Evolutionary conservation across 2,797 vertebrate species (phyloP), one percentile per base, ranked within the genome.

Genomic region (Prionace glauca): DNA sequence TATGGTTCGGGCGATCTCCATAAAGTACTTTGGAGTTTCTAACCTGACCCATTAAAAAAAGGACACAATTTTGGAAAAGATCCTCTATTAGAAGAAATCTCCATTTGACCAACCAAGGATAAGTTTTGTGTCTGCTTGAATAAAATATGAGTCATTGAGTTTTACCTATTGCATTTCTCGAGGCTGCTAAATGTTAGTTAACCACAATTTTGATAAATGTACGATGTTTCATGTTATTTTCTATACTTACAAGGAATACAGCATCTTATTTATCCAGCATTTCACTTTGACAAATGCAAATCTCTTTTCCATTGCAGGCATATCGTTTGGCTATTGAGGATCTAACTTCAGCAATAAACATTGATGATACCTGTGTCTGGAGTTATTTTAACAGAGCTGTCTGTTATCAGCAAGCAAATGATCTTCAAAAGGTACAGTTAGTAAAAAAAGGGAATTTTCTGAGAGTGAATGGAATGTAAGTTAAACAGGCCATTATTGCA

Each of bases 371-470:
- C 50, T 97, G 96, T 79, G 96, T 96, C 71, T 95, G 97, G 96
- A 97, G 97, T 16, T 97, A 97, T 96, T 98, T 98, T 96, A 98
- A 98, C 96, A 97, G 98, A 96, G 98, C 97, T 9, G 69, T 98
- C 88, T 98, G 97, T 96, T 97, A 97, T 84, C 97, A 97, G 79
- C 96, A 97, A 94, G 96, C 97, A 96, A 97, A 96, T 95, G 97
- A 98, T 96, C 96, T 97, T 96, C 95, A 96, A 91, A 96, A 97
- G 97, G 98, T 98, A 96, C 96, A 96, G 95, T 60, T 29, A 60
- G n/a, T 77, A 94, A 74, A 77, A 69, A 45, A 56, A 56, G 20
- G 16, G n/a, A 69, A 69, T 2, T 20, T 69, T n/a, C 36, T 92
- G 65, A 69, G 20, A 12, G n/a, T 69, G 90, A 92, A 18, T 69